These are phyloP conservation scores for Drosophila niveifrons DNA, from an alignment of 2,888 invertebrate genomes.

Conservation along the genomic window DNA sequence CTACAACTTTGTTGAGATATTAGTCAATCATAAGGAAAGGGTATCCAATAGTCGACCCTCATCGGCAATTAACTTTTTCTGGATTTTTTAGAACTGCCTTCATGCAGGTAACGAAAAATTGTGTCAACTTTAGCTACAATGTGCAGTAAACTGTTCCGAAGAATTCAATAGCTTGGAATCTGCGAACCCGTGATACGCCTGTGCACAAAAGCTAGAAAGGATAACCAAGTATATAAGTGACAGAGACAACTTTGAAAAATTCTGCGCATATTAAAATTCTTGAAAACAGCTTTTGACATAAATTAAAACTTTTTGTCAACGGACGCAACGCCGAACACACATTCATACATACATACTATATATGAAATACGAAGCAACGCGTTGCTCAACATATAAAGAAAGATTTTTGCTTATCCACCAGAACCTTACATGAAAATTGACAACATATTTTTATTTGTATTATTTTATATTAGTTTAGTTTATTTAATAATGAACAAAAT, in stretches of 20 bases:
- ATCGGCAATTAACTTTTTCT: not conserved
- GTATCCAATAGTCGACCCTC: not conserved
- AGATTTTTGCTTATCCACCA: conserved; percentile 2
- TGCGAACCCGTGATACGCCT: conserved; percentile 7
- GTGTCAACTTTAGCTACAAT: conserved; percentile 18
- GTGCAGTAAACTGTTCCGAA: conserved; percentile 29
- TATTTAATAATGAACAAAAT: not conserved
- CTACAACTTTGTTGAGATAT: no score
- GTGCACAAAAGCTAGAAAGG: conserved; percentile 17
- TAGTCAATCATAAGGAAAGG: not conserved
- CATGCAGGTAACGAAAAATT: not conserved
- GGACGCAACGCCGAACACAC: conserved; percentile 33
- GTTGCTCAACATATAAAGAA: not conserved
- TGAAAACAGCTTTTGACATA: conserved; percentile 85
- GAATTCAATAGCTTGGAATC: conserved; percentile 59
- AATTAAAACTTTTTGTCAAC: conserved; percentile 84
- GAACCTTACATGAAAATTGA: not conserved
- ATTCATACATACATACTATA: conserved; percentile 15
- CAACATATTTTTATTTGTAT: not conserved
- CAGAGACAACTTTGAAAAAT: conserved; percentile 73
- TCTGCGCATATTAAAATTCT: conserved; percentile 85
- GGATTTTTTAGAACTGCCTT: not conserved
- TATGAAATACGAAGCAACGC: conserved; percentile 25
- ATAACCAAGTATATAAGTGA: conserved; percentile 51
- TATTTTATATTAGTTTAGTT: not conserved